Conservation (phyloP, 2,888 invertebrate genomes). For the Oasisia sp. region DNA sequence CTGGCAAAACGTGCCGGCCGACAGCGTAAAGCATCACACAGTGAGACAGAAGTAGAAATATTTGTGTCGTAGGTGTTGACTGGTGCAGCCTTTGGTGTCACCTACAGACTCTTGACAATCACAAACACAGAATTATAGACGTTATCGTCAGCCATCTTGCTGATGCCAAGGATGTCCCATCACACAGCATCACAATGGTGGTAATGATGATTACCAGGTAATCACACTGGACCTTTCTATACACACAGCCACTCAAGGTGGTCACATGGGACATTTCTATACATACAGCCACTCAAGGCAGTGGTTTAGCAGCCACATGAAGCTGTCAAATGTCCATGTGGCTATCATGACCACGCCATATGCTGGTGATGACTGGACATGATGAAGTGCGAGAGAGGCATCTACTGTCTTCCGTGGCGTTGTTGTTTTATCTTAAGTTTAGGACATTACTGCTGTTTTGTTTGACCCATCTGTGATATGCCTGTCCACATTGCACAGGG, state of each 20-base stretch:
- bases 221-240: not conserved
- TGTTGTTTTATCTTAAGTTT: not conserved
- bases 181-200: not conserved
- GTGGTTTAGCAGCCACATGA: too few relatives aligned
- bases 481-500: not conserved
- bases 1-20: constrained; percentile 76
- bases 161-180: not conserved
- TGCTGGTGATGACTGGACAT: not conserved
- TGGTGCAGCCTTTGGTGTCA: too few relatives aligned
- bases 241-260: not conserved
- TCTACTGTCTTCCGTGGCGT: not conserved
- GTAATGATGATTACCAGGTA: not conserved
- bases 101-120: not conserved
- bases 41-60: constrained; percentile 40
- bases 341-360: not conserved
- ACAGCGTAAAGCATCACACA: constrained; percentile 47
- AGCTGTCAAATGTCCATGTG: not conserved
- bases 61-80: not conserved
- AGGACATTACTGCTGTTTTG: not conserved
- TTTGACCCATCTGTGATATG: constrained; percentile 1
- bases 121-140: not conserved
- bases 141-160: not conserved
- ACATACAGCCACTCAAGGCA: too few relatives aligned
- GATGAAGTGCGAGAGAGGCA: not conserved
- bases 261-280: not conserved